Evolutionary conservation across 64 coral and sea anemone genomes (phyloP).

Genomic region (Montipora capricornis): DNA sequence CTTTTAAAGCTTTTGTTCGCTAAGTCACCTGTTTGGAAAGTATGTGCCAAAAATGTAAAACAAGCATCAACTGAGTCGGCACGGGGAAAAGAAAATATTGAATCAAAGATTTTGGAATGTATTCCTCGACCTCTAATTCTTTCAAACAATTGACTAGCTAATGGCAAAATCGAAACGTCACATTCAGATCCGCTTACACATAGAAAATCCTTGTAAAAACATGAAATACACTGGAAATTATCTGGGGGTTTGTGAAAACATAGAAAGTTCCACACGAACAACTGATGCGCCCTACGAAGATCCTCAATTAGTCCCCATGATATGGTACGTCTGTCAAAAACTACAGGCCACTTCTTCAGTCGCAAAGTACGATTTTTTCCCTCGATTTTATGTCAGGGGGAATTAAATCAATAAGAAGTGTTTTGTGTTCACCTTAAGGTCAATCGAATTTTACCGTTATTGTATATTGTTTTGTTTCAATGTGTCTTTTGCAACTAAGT

Average conservation of each 20-base stretch:
- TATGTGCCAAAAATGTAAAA: constrained; percentile 26
- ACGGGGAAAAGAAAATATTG: constrained; percentile 18
- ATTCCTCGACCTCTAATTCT: constrained; percentile 23
- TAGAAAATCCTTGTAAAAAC: constrained; percentile 45
- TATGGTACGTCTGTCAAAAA: not conserved
- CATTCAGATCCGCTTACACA: constrained; percentile 39
- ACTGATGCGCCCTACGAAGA: not conserved
- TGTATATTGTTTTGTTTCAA: constrained; percentile 31
- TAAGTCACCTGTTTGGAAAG: constrained; percentile 30
- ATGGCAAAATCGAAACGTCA: constrained; percentile 39
- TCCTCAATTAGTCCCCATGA: not conserved
- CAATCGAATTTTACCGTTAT: not conserved
- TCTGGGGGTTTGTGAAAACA: constrained; percentile 55
- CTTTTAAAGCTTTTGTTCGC: constrained; percentile 10
- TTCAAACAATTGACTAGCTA: constrained; percentile 39
- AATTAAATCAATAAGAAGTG: not conserved
- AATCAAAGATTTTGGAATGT: constrained; percentile 5
- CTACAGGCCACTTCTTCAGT: not conserved
- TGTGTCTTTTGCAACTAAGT: constrained; percentile 26
- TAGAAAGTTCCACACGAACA: not conserved
- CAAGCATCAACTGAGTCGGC: constrained; percentile 12
- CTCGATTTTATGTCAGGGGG: not conserved
- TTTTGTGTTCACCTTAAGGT: not conserved
- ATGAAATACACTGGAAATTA: constrained; percentile 21
- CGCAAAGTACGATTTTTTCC: not conserved